Evolutionary conservation across 2,888 invertebrate genomes (phyloP).

Genomic region (Unio delphinus): DNA sequence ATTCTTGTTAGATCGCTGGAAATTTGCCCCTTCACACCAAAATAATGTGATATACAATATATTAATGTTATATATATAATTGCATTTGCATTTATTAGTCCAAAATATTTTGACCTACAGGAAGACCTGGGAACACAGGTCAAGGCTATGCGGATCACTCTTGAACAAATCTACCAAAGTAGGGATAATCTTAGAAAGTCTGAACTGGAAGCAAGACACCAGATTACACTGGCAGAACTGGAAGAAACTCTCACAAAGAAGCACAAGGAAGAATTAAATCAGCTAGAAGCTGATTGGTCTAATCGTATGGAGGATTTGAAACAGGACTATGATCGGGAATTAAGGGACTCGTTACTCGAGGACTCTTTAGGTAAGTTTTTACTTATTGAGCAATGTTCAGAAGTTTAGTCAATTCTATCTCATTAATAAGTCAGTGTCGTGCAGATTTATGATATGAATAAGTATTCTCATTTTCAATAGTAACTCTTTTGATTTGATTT

Average conservation of each 20-base stretch:
- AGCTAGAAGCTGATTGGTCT: slow-evolving; percentile 36
- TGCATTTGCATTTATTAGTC: not conserved
- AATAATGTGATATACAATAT: too few relatives aligned
- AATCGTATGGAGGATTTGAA: slow-evolving; percentile 34
- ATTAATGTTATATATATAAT: not conserved
- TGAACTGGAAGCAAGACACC: slow-evolving; percentile 43
- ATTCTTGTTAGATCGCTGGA: too few relatives aligned
- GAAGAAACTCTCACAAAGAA: slow-evolving; percentile 44
- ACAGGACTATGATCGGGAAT: slow-evolving; percentile 38
- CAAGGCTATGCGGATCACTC: slow-evolving; percentile 51
- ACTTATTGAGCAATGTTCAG: not conserved
- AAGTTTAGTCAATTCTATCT: too few relatives aligned
- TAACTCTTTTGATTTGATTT: not conserved
- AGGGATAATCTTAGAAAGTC: slow-evolving; percentile 46
- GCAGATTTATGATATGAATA: not conserved
- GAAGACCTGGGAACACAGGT: slow-evolving; percentile 56
- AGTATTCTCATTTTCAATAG: not conserved
- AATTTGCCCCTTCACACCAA: too few relatives aligned
- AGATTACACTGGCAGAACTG: slow-evolving; percentile 31
- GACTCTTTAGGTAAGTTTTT: slow-evolving; percentile 29
- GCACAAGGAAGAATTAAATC: slow-evolving; percentile 51
- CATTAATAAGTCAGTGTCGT: not conserved
- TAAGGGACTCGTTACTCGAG: slow-evolving; percentile 22
- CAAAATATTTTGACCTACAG: slow-evolving; percentile 22
- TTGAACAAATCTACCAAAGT: slow-evolving; percentile 57